These are phyloP conservation scores for Caenorhabditis sp. DNA, from an alignment of 2,888 invertebrate genomes.

Conservation along the genomic window DNA sequence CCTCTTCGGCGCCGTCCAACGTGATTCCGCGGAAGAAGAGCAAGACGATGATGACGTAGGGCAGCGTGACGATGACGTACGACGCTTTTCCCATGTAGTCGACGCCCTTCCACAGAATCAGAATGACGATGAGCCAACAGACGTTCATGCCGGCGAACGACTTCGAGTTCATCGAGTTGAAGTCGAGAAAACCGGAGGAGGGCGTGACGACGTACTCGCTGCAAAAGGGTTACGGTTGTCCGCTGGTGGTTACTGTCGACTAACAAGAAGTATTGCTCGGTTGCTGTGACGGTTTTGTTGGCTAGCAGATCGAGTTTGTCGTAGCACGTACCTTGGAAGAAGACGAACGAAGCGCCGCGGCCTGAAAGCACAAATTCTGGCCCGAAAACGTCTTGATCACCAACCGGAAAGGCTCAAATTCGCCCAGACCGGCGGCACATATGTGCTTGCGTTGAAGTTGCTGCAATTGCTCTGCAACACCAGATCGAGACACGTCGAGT, in stretches of 20 bases:
- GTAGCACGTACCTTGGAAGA: constrained; percentile 54
- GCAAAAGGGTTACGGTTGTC: constrained; percentile 11
- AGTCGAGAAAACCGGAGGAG: constrained; percentile 59
- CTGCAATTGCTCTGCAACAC: constrained; percentile 1
- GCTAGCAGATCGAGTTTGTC: constrained; percentile 11
- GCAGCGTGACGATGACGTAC: constrained; percentile 70
- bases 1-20: constrained; percentile 68
- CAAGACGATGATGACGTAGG: constrained; percentile 72
- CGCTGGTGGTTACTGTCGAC: not conserved
- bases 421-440: constrained; percentile 6
- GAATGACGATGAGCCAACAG: constrained; percentile 66
- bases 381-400: not conserved
- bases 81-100: constrained; percentile 66
- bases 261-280: constrained; percentile 71
- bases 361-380: not conserved
- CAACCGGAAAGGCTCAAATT: constrained; percentile 14
- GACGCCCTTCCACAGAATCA: constrained; percentile 73
- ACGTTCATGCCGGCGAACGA: constrained; percentile 49
- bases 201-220: constrained; percentile 69
- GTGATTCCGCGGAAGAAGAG: constrained; percentile 73
- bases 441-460: not conserved
- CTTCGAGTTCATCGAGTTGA: constrained; percentile 66
- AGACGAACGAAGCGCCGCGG: not conserved
- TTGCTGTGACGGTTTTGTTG: constrained; percentile 53
- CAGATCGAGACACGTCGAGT: constrained; percentile 32